Evolutionary conservation across 2,113 vertebrate species (phyloP), one percentile per base, ranked within the genome.

Genomic region (Lipotes vexillifer): DNA sequence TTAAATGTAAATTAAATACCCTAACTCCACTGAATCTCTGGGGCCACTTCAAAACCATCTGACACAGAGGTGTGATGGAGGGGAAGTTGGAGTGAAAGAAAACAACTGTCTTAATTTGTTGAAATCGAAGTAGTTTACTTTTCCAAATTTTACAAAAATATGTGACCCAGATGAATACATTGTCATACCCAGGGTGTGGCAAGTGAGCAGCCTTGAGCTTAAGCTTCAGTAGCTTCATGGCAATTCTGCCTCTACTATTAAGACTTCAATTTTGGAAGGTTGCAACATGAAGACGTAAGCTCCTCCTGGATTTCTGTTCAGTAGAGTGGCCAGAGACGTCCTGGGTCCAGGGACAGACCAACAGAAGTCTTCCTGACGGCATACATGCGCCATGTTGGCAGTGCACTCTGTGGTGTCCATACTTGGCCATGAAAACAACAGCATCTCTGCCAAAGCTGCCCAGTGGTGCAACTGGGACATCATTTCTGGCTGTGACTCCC

Each of bases 381-480:
- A 61, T n/a, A 55, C 21, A 7, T 0, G 3, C 14, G 29, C 2
- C 6, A 0, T 17, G 27, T 6, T 8, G 25, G 18, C 33, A 63
- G 55, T 15, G 27, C 4, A 20, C 11, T 38, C 44, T 11, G 5
- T 23, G 0, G n/a, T 17, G 10, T 46, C 89, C 88, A 46, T 25
- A 3, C 27, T 69, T n/a, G n/a, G 52, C 49, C 10, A 5, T 5
- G 31, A 27, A 44, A 63, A 52, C 27, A 5, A 18, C 2, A 13
- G 31, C 33, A 59, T 13, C 49, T 20, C 84, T 46, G 46, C 49
- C 61, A 10, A 65, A 17, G 71, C 10, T 20, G 1, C 17, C 52
- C 44, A 49, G 14, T 14, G 41, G 5, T n/a, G 8, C 55, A 36
- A 61, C 6, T 8, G 4, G 12, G 59, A 36, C 6, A 1, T 41